Conservation (phyloP, 2,888 invertebrate species). For the Zeuzera pyrina region DNA sequence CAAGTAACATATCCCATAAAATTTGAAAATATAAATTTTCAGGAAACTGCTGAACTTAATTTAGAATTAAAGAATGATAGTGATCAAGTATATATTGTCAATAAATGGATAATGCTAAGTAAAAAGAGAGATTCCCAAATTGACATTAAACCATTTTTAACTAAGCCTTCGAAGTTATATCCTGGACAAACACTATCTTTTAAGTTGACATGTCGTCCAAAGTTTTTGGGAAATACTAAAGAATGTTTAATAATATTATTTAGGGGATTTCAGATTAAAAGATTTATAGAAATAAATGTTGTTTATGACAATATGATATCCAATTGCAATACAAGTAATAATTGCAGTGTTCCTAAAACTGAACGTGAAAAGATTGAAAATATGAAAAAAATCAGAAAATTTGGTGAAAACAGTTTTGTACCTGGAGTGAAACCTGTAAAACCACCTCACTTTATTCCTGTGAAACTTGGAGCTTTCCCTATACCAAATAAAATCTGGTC, state of each 20-base stretch:
- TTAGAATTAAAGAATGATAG: constrained; percentile 56
- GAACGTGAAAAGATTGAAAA: constrained; percentile 24
- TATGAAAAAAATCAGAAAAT: constrained; percentile 34
- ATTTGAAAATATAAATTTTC: constrained; percentile 57
- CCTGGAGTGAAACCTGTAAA: constrained; percentile 69
- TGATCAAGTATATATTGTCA: constrained; percentile 48
- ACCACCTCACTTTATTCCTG: constrained; percentile 74
- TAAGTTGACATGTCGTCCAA: constrained; percentile 66
- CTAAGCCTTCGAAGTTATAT: constrained; percentile 38
- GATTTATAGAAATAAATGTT: constrained; percentile 71
- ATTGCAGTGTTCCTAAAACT: constrained; percentile 14
- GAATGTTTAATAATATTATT: constrained; percentile 77
- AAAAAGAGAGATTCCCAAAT: constrained; percentile 69
- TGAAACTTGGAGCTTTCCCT: constrained; percentile 52
- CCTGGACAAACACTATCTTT: constrained; percentile 53
- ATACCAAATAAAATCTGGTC: constrained; percentile 66
- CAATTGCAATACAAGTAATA: constrained; percentile 4
- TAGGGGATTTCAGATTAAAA: constrained; percentile 73
- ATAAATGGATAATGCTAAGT: constrained; percentile 64
- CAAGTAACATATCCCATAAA: constrained; percentile 63
- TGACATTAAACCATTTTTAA: constrained; percentile 45
- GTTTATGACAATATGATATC: constrained; percentile 22
- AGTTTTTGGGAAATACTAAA: constrained; percentile 73
- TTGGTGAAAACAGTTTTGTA: constrained; percentile 29
- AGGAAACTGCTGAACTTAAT: constrained; percentile 25